A percentile compares a stretch with the other conserved stretches of the same genome.
These are phyloP conservation scores for Cynocephalus volans DNA, from an alignment of 2,113 vertebrate genomes.

Conservation along the genomic window DNA sequence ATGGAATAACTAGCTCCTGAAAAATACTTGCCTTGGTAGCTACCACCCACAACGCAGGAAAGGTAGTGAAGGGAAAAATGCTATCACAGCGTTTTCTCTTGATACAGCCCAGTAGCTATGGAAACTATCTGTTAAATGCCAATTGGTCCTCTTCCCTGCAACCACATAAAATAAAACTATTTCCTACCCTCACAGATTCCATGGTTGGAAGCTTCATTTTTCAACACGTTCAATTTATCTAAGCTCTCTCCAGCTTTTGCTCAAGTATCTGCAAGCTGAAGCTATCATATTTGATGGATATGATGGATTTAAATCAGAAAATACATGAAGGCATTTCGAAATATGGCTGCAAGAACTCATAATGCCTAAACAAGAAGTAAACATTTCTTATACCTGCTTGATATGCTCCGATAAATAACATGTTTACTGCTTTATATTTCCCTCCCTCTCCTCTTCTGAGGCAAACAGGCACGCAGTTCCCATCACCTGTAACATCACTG, in stretches of 20 bases:
- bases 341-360: neutral
- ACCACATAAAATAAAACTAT: constrained; percentile 84
- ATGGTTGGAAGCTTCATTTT: constrained; percentile 78
- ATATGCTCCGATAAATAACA: neutral
- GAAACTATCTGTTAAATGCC: constrained; percentile 89
- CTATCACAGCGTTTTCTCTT: constrained; percentile 87
- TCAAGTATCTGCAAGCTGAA: constrained; percentile 33
- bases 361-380: neutral
- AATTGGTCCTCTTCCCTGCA: constrained; percentile 86
- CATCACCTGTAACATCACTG: neutral
- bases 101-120: constrained; percentile 89
- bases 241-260: neutral
- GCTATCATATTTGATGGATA: constrained; percentile 43
- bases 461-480: neutral
- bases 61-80: constrained; percentile 79
- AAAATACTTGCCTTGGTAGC: constrained; percentile 83
- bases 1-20: constrained; percentile 79
- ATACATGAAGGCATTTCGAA: neutral
- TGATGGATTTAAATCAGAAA: constrained; percentile 61
- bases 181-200: constrained; percentile 77
- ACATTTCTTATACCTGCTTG: constrained; percentile 10
- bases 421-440: neutral
- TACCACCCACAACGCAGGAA: constrained; percentile 81
- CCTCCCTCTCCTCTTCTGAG: neutral
- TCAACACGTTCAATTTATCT: constrained; percentile 59